Percentiles rank a stretch among this genome's conserved stretches.
Evolutionary conservation across 1,140 invertebrate genomes (phyloP).

Genomic region (Drosophila fuyamai): DNA sequence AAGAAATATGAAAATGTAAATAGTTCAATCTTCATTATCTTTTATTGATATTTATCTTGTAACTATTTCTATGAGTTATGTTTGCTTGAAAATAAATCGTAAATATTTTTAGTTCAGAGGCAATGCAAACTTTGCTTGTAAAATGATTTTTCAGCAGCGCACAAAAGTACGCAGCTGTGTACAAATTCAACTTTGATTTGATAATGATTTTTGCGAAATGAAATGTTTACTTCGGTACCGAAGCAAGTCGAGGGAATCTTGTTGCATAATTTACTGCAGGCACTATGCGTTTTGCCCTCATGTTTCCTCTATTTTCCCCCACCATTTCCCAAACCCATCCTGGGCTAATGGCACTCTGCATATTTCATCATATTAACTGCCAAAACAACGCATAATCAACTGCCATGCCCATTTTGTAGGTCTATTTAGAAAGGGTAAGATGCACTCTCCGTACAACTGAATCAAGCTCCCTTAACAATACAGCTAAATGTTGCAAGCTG

Average conservation of each 20-base stretch:
- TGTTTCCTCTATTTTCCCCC: conserved; percentile 2
- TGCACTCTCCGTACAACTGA: conserved; percentile 36
- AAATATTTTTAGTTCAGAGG: background rate
- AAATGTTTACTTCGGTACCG: conserved; percentile 13
- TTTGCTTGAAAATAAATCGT: conserved; percentile 3
- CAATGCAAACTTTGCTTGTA: background rate
- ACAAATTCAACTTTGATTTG: conserved; percentile 25
- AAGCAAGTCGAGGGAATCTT: background rate
- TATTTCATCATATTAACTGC: conserved; percentile 83
- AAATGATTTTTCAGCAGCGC: conserved; percentile 27
- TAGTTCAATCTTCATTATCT: no score
- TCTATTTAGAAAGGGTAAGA: conserved; percentile 16
- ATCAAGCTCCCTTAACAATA: conserved; percentile 11
- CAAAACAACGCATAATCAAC: conserved; percentile 82
- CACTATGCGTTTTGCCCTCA: conserved; percentile 43
- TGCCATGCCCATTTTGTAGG: conserved; percentile 30
- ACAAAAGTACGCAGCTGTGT: conserved; percentile 30
- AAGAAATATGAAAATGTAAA: background rate
- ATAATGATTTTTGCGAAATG: conserved; percentile 4
- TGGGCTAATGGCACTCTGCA: conserved; percentile 76
- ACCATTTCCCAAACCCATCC: background rate
- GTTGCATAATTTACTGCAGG: conserved; percentile 42
- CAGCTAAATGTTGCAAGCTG: conserved; percentile 14
- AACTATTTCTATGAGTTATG: conserved; percentile 2
- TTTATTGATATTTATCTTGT: background rate